These are phyloP conservation scores for Bombus balteatus DNA, from an alignment of 1,140 invertebrate species.

Conservation along the genomic window DNA sequence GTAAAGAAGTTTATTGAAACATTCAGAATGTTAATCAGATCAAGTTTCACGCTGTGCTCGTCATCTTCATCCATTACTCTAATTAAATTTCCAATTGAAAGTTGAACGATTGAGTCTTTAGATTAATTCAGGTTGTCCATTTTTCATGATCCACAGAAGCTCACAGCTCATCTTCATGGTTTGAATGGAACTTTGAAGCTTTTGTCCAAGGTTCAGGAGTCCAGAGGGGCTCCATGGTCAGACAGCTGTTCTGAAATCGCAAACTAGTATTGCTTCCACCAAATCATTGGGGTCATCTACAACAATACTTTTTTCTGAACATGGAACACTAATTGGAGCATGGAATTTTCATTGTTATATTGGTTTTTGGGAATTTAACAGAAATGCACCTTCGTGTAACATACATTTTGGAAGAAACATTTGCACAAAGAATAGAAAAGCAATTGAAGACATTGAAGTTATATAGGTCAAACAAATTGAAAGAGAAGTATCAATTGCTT, in stretches of 20 bases:
- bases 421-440: not conserved
- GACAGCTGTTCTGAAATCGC: slow-evolving; percentile 67
- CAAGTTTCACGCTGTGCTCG: not conserved
- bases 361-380: not conserved
- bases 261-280: not conserved
- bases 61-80: not conserved
- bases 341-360: not conserved
- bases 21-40: not conserved
- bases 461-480: too few species aligned
- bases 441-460: too few species aligned
- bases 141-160: too few species aligned
- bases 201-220: not conserved
- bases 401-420: not conserved
- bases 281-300: not conserved
- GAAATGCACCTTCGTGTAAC: not conserved
- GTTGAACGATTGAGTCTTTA: too few species aligned
- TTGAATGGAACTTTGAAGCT: not conserved
- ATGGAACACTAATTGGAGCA: not conserved
- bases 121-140: not conserved
- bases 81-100: not conserved
- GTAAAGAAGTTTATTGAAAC: not conserved
- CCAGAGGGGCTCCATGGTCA: slow-evolving; percentile 54
- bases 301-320: not conserved
- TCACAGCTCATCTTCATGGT: not conserved
- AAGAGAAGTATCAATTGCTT: not conserved